Base-by-base conservation (phyloP, 2,113 vertebrate genomes). In the Brachirus orientalis region DNA sequence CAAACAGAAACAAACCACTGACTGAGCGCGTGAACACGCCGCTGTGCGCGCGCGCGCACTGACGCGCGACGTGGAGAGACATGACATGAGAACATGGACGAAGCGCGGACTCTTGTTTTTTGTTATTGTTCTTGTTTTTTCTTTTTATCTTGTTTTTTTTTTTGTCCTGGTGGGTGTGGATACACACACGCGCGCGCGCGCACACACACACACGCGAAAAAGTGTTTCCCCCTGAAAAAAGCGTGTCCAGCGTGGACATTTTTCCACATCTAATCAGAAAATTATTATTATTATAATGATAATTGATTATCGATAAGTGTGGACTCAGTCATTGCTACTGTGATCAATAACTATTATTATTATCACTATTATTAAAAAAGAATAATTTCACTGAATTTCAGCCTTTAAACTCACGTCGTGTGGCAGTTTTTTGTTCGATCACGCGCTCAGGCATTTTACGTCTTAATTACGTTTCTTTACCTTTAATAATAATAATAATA, bases 1-100 rank as follows among this genome's bases (percentile, higher is more conserved):
- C 28, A 28, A 28, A 28, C 28, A 28, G 6, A 28, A 3, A 28
- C 28, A 54, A 73, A 72, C 63, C 82, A 86, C 81, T 84, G 67
- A 70, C 38, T 45, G 68, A 43, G 35, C 50, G 70, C 57, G 14
- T 47, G 22, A 64, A 77, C 69, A 46, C 77, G 53, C 67, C 62
- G 69, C 76, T 16, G 80, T 43, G 82, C 72, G 4, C 58, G 55
- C 58, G 55, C 28, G 28, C 7, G 54, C 62, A 18, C n/a, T 22
- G 53, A 62, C 12, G 80, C 48, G 55, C 51, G 16, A 20, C 55
- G 10, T 0, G n/a, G 20, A 48, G 16, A 7, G 43, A 51, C 3
- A 28, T n/a, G n/a, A 28, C 3, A 10, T 40, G 2, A 35, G 40
- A 53, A n/a, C n/a, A n/a, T n/a, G 36, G 64, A 54, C 47, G 54